phyloP scores from a whole-genome alignment of 1,140 invertebrate species.

The Triops longicaudatus region DNA sequence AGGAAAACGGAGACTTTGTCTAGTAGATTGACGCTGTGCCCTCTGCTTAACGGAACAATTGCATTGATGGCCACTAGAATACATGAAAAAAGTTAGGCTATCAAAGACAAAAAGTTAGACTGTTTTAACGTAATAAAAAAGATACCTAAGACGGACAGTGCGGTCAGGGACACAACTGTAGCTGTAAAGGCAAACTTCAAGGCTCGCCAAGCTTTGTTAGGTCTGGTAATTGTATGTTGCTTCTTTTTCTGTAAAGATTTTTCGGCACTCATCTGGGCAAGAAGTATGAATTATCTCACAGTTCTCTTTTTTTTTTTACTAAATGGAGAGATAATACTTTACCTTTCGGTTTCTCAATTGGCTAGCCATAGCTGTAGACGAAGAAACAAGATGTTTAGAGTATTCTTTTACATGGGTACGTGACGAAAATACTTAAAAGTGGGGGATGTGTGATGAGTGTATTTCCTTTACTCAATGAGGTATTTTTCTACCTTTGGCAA shows the following conservation, averaged over 20 bases:
- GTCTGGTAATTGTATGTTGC: background rate
- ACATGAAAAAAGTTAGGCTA: background rate
- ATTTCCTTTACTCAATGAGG: no score
- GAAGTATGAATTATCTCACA: background rate
- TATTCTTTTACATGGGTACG: no score
- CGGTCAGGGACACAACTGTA: background rate
- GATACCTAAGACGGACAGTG: background rate
- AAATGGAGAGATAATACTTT: background rate
- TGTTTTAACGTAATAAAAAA: background rate
- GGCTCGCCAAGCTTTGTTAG: background rate
- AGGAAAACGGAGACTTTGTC: slow-evolving; percentile 56
- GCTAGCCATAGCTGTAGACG: background rate
- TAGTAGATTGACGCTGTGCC: slow-evolving; percentile 33
- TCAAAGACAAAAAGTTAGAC: background rate
- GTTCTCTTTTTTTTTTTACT: background rate
- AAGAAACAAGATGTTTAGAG: background rate
- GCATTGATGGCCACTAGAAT: slow-evolving; percentile 3
- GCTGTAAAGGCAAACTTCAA: background rate
- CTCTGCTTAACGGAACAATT: background rate
- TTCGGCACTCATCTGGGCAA: background rate
- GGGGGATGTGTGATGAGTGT: background rate
- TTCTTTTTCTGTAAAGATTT: background rate
- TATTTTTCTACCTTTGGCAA: background rate
- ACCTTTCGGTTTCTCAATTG: background rate
- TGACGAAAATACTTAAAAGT: background rate